Base-by-base conservation (phyloP, 2,113 vertebrate genomes). In the Baryphthengus martii region DNA sequence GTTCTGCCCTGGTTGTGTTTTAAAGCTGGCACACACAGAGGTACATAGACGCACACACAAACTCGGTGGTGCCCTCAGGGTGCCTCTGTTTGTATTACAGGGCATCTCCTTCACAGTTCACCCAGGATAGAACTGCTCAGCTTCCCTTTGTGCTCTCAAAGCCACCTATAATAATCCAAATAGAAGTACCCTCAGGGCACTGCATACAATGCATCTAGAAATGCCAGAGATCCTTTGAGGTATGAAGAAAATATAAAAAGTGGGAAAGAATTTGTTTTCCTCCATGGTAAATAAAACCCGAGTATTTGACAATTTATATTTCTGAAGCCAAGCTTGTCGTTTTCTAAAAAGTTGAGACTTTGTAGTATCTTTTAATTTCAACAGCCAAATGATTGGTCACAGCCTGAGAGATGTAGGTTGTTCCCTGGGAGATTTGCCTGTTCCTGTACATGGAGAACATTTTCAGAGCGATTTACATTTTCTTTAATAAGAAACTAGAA, bases 391-490 rank as follows among this genome's bases (percentile, higher is more conserved):
- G 86, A 95, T 92, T 88, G 96, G 95, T 96, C 95, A 92, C 95
- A 96, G 95, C 92, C 91, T 95, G 93, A 93, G 83, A 92, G 92
- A 96, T 89, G 63, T 75, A 96, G 85, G 92, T 88, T 96, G 72
- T 88, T 96, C 91, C 95, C 79, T 80, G 74, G 37, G 89, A 97
- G 94, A 85, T 90, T 93, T 96, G 62, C n/a, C 37, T 90, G 28
- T 65, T 96, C 79, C 66, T 75, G 26, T 89, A 77, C 63, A 35
- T 35, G 91, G 83, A 85, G 77, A 95, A 74, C 35, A n/a, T 45
- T 91, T 94, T 79, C 68, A 68, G 78, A 90, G 85, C 44, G 77
- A 95, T 97, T 96, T 96, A 85, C 89, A 95, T 96, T 93, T 97
- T 72, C 80, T 90, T 95, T 95, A 95, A 92, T 96, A 95, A 93